These are phyloP conservation scores for Orius insidiosus DNA, from an alignment of 1,140 invertebrate genomes.

Conservation along the genomic window DNA sequence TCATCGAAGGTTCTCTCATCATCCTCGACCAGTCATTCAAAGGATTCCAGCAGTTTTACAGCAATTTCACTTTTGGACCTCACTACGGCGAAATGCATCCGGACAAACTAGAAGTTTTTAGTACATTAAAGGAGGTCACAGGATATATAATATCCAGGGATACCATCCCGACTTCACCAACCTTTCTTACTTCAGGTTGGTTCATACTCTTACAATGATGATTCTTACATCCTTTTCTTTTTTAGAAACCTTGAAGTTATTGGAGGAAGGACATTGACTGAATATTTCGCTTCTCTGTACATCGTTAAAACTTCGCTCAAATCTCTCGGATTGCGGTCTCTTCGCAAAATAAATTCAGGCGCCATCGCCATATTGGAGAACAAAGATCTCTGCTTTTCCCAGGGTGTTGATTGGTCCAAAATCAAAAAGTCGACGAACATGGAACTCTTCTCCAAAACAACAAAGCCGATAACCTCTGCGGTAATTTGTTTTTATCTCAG, in stretches of 20 bases:
- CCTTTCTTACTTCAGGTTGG: conserved; percentile 63
- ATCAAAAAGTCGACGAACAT: conserved; percentile 50
- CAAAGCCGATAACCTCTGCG: conserved; percentile 45
- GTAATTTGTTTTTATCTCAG: no score
- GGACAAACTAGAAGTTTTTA: conserved; percentile 70
- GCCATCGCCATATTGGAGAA: conserved; percentile 80
- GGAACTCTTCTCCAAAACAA: conserved; percentile 62
- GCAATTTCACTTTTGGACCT: conserved; percentile 64
- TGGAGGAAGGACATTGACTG: conserved; percentile 68
- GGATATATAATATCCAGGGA: conserved; percentile 85
- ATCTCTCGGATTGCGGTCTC: conserved; percentile 65
- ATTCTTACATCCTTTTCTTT: no score
- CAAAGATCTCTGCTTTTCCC: conserved; percentile 71
- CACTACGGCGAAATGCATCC: conserved; percentile 66
- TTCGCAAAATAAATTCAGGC: conserved; percentile 75
- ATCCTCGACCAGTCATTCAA: conserved; percentile 80
- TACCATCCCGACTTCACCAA: conserved; percentile 70
- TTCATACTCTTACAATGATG: not conserved
- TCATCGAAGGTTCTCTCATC: conserved; percentile 84
- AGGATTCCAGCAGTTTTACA: conserved; percentile 65
- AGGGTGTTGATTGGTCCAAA: conserved; percentile 68
- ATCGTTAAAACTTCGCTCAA: conserved; percentile 78
- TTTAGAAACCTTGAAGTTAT: conserved; percentile 74
- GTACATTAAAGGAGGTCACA: conserved; percentile 81
- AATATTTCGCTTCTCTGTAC: conserved; percentile 73